These are phyloP conservation scores for Fragum fragum DNA, from an alignment of 2,888 invertebrate genomes.

Conservation along the genomic window DNA sequence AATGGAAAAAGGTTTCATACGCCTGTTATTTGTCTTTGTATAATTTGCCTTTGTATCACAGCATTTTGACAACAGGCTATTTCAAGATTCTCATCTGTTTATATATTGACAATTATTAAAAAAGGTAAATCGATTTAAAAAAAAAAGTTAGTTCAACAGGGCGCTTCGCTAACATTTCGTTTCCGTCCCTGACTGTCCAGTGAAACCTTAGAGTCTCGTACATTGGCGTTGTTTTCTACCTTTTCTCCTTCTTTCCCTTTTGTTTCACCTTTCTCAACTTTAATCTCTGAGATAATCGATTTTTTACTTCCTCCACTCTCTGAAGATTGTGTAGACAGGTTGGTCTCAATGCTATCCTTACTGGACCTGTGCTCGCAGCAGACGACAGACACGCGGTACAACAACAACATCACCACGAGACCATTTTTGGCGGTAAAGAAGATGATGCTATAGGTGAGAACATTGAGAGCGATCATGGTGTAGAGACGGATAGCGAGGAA, in stretches of 20 bases:
- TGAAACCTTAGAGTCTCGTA: constrained; percentile 26
- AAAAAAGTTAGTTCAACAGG: constrained; percentile 13
- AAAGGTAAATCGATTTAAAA: too few relatives aligned
- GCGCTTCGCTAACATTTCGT: constrained; percentile 9
- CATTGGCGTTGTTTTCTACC: constrained; percentile 10
- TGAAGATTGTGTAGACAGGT: constrained; percentile 13
- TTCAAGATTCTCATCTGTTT: too few relatives aligned
- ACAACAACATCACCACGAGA: constrained; percentile 70
- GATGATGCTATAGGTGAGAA: constrained; percentile 80
- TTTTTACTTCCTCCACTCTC: constrained; percentile 31
- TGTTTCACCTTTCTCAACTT: background rate
- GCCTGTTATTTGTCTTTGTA: too few relatives aligned
- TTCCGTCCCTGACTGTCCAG: constrained; percentile 18
- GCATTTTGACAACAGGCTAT: too few relatives aligned
- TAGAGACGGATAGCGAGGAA: constrained; percentile 88
- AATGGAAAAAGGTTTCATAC: too few relatives aligned
- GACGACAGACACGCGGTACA: constrained; percentile 71
- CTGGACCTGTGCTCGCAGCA: constrained; percentile 47
- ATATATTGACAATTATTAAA: too few relatives aligned
- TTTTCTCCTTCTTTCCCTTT: constrained; percentile 3
- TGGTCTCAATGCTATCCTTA: background rate
- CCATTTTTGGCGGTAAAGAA: constrained; percentile 82
- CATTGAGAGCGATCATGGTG: constrained; percentile 93
- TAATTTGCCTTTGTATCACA: too few relatives aligned
- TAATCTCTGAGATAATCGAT: constrained; percentile 22